Percentiles rank a stretch among this genome's conserved stretches.
Evolutionary conservation across 2,888 invertebrate species (phyloP).

Genomic region (Oligia latruncula): DNA sequence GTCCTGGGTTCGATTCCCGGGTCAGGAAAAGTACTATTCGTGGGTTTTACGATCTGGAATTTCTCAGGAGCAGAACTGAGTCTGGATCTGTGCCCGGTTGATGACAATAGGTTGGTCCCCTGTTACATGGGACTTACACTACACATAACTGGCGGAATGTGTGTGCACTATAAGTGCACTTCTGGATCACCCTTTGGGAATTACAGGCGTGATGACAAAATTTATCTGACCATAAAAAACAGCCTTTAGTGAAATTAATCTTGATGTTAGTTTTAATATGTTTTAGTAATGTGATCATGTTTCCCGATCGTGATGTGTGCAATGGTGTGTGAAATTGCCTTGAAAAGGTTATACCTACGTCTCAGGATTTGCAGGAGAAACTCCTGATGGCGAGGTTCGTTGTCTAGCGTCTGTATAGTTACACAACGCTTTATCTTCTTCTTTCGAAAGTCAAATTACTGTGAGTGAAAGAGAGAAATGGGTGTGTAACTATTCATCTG

Average conservation of each 20-base stretch:
- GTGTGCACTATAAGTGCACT: no score
- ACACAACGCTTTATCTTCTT: no score
- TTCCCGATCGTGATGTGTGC: not conserved
- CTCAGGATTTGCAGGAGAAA: not conserved
- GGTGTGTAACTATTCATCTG: no score
- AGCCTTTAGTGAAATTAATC: not conserved
- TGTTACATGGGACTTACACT: not conserved
- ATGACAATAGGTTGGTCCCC: accelerated
- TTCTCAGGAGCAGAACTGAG: not conserved
- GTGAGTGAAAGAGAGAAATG: no score
- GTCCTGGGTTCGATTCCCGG: not conserved
- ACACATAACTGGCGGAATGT: not conserved
- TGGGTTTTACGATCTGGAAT: not conserved
- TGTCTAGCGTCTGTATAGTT: no score
- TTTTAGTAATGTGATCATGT: not conserved
- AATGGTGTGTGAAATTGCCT: no score
- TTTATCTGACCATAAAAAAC: not conserved
- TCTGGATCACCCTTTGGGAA: no score
- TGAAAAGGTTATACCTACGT: not conserved
- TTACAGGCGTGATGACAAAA: not conserved
- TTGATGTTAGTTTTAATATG: not conserved
- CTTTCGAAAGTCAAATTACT: no score
- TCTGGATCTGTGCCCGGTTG: not conserved
- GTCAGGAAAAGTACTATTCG: not conserved
- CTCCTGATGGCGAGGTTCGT: not conserved